Conservation (phyloP, 1,140 invertebrate species). For the Drosophila subobscura region DNA sequence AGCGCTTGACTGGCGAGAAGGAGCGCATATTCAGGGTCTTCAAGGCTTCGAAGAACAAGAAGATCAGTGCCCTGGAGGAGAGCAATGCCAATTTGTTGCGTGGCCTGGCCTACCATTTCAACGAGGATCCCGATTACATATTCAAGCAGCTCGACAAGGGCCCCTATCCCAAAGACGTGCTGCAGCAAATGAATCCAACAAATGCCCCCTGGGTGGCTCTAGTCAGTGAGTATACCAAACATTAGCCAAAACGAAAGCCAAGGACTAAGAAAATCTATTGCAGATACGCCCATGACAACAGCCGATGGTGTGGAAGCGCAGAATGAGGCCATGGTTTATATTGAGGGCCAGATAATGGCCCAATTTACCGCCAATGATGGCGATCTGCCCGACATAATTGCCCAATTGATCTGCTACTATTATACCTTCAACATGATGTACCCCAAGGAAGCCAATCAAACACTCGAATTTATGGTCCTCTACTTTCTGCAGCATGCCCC, state of each 20-base stretch:
- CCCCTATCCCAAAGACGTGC: conserved; percentile 51
- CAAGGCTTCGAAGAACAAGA: conserved; percentile 69
- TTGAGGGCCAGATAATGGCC: conserved; percentile 68
- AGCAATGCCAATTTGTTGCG: conserved; percentile 64
- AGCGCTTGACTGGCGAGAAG: conserved; percentile 52
- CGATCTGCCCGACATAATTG: conserved; percentile 68
- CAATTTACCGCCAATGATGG: conserved; percentile 52
- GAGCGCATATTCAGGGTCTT: conserved; percentile 72
- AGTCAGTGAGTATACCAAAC: conserved; percentile 62
- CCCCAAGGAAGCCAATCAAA: conserved; percentile 80
- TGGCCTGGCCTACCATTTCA: conserved; percentile 68
- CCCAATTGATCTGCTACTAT: conserved; percentile 76
- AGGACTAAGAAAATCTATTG: background rate
- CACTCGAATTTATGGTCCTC: conserved; percentile 78
- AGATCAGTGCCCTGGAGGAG: conserved; percentile 58
- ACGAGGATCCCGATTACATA: conserved; percentile 72
- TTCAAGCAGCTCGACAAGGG: conserved; percentile 65
- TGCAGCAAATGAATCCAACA: conserved; percentile 69
- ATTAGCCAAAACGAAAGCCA: background rate
- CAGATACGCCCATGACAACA: conserved; percentile 47
- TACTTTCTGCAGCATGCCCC: conserved; percentile 72
- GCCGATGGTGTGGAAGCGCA: conserved; percentile 29
- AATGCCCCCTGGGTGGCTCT: conserved; percentile 75
- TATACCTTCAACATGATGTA: conserved; percentile 82
- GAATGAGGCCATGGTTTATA: conserved; percentile 66